Base-by-base conservation (phyloP, 2,888 invertebrate genomes). In the Limnephilus rhombicus region DNA sequence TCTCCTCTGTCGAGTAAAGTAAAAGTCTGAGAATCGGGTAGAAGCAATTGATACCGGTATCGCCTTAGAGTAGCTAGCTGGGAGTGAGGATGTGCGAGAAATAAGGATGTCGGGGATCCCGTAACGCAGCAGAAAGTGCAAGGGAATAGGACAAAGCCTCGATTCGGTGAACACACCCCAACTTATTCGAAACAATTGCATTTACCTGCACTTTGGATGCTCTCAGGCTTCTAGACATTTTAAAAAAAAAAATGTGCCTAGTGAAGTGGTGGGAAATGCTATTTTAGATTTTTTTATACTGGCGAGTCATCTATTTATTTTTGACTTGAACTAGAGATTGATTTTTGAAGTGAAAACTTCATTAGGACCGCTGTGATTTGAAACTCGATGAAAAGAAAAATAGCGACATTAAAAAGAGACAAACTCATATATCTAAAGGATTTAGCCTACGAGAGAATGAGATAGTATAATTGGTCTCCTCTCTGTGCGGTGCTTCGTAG, bases 1-100 rank as follows among this genome's bases (percentile, higher is more conserved):
- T n/a, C 68, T n/a, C 68, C 68, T 9, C 9, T 68, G 24, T 7
- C 0, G 68, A 24, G 68, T 2, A 7, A 24, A 68, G 53, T 53
- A 15, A 53, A 53, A 53, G 53, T 18, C 18, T 53, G 82, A 86
- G 88, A 93, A 93, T 93, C 89, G 91, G 92, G 90, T 91, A 85
- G 86, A 80, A 89, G 91, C 91, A 93, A 92, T 92, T 85, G 91
- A 31, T 49, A 68, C 9, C 68, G 68, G 24, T 68, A 68, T 68
- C n/a, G 68, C 68, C n/a, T 68, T 49, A 49, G 13, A 3, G 11
- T 45, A 45, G 49, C 68, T 68, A 68, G 87, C 29, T 34, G 37
- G 12, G 24, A 83, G 87, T 68, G 87, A 68, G 31, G 31, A 18
- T 49, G 87, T 87, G 87, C 53, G 31, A 53, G 34, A 31, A 87